A percentile compares a stretch with the other conserved stretches of the same genome.
These are phyloP conservation scores for Cynaeus angustus DNA, from an alignment of 2,888 invertebrate species.

Conservation along the genomic window DNA sequence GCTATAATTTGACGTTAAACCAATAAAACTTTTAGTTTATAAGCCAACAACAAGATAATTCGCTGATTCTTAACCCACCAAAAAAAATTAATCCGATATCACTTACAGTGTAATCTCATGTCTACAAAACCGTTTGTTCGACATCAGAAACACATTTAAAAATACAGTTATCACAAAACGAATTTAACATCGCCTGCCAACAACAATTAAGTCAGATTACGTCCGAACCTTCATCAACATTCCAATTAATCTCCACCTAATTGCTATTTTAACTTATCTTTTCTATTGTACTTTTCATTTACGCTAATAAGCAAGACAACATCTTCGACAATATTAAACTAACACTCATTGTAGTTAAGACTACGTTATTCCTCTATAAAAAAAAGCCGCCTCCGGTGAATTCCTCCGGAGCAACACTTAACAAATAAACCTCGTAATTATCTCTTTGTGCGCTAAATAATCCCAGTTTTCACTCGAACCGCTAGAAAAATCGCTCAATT, in stretches of 20 bases:
- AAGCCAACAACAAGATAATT: too few species aligned
- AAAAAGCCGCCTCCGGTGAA: constrained; percentile 32
- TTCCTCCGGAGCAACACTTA: constrained; percentile 40
- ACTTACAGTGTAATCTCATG: too few species aligned
- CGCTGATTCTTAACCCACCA: too few species aligned
- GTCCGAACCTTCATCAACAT: constrained; percentile 9
- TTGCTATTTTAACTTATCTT: constrained; percentile 32
- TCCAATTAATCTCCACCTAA: constrained; percentile 36
- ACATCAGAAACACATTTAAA: background rate
- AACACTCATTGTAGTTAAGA: constrained; percentile 38
- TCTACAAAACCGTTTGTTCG: too few species aligned
- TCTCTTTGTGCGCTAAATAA: constrained; percentile 38
- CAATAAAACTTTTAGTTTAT: too few species aligned
- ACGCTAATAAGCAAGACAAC: constrained; percentile 40
- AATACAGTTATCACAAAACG: background rate
- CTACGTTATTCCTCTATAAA: constrained; percentile 13
- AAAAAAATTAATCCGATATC: too few species aligned
- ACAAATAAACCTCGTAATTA: constrained; percentile 39
- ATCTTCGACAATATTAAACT: constrained; percentile 32
- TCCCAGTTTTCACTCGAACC: constrained; percentile 26
- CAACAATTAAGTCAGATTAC: constrained; percentile 12
- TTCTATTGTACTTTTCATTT: constrained; percentile 33
- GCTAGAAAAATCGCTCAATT: constrained; percentile 37
- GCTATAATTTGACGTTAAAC: too few species aligned
- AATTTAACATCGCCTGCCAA: background rate